A percentile compares a stretch with the other conserved stretches of the same genome.
Evolutionary conservation across 2,888 invertebrate species (phyloP).

Genomic region (Lydus trimaculatus): DNA sequence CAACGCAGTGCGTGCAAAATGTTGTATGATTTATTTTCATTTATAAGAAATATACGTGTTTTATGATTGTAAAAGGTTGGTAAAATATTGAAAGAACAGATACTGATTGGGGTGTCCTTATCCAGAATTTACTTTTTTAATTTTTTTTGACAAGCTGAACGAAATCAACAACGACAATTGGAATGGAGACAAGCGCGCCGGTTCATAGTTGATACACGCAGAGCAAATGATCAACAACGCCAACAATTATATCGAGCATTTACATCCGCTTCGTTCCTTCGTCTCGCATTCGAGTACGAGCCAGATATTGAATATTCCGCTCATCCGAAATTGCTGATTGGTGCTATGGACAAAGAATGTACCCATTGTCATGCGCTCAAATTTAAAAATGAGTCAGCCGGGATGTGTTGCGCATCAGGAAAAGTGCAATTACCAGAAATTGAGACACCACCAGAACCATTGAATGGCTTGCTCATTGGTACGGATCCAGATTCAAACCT

Average conservation of each 20-base stretch:
- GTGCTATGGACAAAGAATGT: background rate
- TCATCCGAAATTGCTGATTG: background rate
- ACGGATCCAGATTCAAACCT: conserved; percentile 22
- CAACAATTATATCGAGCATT: background rate
- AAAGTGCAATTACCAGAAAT: conserved; percentile 34
- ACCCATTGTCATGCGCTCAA: background rate
- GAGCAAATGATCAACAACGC: background rate
- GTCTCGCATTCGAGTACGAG: background rate
- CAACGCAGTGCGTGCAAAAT: too few relatives aligned
- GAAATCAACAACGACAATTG: background rate
- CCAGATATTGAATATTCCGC: background rate
- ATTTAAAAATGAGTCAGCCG: conserved; percentile 1
- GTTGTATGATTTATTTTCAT: too few relatives aligned
- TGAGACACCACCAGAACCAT: conserved; percentile 40
- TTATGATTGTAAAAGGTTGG: too few relatives aligned
- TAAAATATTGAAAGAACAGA: too few relatives aligned
- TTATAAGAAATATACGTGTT: too few relatives aligned
- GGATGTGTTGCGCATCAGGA: conserved; percentile 38
- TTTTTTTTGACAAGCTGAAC: background rate
- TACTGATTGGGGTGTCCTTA: too few relatives aligned
- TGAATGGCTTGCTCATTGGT: conserved; percentile 37
- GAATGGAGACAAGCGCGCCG: background rate
- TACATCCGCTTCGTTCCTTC: background rate
- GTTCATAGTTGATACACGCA: background rate
- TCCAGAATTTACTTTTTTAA: too few relatives aligned